Evolutionary conservation across 2,888 invertebrate species (phyloP), one percentile per base, ranked within the genome.

Genomic region (Agrochola lychnidis): DNA sequence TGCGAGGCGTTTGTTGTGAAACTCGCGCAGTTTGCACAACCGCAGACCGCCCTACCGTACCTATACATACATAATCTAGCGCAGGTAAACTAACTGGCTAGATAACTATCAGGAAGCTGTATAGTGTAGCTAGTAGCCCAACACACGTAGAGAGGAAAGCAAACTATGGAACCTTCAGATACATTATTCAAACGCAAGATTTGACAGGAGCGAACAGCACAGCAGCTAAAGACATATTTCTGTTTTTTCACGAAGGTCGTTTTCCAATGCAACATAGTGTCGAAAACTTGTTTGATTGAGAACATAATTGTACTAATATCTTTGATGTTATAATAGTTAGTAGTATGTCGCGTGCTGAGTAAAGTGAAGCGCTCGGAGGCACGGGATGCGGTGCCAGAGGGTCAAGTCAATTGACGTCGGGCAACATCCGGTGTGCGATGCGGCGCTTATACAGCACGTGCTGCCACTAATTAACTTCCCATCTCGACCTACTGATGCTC

Each of bases 341-440:
- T 86, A 84, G 81, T 87, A 88, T 89, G 91, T 91, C 92, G 92
- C 91, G 91, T 92, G 91, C 88, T 89, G 89, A 86, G 89, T 89
- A 89, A 88, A 92, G 87, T 88, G 88, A 86, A 86, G 84, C 87
- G 87, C 87, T 89, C 89, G 88, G 92, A 90, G 91, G 90, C 89
- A 93, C 94, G 95, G 94, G 94, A 94, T 93, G 92, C 90, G 92
- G 88, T 91, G 92, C 90, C 94, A 93, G 94, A 93, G 95, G 96
- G 96, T 96, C 96, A 96, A 96, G 94, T 95, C 96, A 96, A 96
- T 96, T 96, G 95, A 94, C 92, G 94, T 91, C 93, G 94, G 91
- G 92, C 90, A 90, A 94, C 95, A 94, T 95, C 95, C 96, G 95
- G 94, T 90, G 89, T 87, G 87, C 91, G 92, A 90, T 89, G 91